Evolutionary conservation across 1,140 invertebrate genomes (phyloP), one percentile per base, ranked within the genome.

Genomic region (Aphaenogaster floridana): DNA sequence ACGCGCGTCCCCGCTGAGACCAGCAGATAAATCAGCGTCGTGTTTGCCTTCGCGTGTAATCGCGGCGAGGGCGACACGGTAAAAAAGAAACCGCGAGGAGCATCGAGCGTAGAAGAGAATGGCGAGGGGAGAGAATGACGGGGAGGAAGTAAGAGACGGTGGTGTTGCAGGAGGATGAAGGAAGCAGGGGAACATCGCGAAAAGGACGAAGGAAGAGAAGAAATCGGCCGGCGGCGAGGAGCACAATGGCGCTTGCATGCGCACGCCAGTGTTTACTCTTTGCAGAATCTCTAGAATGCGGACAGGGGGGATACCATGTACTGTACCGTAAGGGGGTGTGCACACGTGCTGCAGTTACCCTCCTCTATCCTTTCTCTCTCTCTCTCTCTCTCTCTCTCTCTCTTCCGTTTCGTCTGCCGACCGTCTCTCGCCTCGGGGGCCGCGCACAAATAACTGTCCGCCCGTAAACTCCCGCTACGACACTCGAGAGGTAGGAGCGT

Each of bases 41-140:
- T 81, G 90, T 92, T 91, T 92, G 87, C 88, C 88, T 89, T 90
- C 79, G 91, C 87, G 86, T 92, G 91, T 92, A 90, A 91, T 92
- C 86, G 91, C 68, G 78, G 76, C 39, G 50, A 76, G 42, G 39
- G 71, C 57, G 54, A 80, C 45, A 71, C 42, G 15, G 52, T 79
- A 54, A 71, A 39, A 84, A 76, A 79, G 61, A 86, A 88, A 48
- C n/a, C 69, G 64, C 34, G 36, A 21, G 7, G 54, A 21, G 28
- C 34, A 17, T 15, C n/a, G 48, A 50, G 15, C n/a, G 48, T 28
- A 17, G 28, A 48, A 48, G 77, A 79, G 61, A 79, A 45, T 45
- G 5, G n/a, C 45, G 42, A 48, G n/a, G n/a, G n/a, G n/a, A n/a
- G n/a, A n/a, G n/a, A n/a, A n/a, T 2, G 42, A n/a, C 13, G 59